A percentile compares a stretch with the other conserved stretches of the same genome.
These are phyloP conservation scores for Cyclura pinguis DNA, from an alignment of 2,797 vertebrate species.

Conservation along the genomic window DNA sequence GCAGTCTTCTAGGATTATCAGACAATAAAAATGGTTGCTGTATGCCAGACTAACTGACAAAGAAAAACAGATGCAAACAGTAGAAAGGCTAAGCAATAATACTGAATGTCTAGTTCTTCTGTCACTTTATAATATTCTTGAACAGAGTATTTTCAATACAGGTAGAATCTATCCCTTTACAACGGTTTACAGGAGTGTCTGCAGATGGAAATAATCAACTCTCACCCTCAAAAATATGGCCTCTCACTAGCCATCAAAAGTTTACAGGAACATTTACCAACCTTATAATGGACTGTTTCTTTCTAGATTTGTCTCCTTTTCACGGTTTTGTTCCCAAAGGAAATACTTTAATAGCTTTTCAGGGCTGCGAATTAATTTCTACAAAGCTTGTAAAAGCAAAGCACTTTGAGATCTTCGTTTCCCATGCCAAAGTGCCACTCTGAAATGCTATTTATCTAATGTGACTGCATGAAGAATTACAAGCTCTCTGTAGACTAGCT, in stretches of 20 bases:
- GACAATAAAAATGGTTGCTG: background rate
- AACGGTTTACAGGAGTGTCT: background rate
- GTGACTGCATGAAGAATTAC: too few species aligned
- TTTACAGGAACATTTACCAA: background rate
- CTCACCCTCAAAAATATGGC: too few species aligned
- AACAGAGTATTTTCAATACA: background rate
- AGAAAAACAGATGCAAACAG: background rate
- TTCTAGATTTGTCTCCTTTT: background rate
- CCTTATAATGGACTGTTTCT: background rate
- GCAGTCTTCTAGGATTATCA: background rate
- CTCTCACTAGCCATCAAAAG: background rate
- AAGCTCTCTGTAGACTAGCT: background rate
- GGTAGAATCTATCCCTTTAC: background rate
- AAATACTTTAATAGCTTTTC: background rate
- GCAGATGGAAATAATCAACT: background rate
- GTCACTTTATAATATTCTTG: background rate
- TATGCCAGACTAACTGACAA: background rate
- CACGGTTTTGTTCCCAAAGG: background rate
- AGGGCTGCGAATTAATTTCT: background rate
- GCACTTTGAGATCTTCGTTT: background rate
- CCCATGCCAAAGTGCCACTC: background rate
- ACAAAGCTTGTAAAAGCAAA: background rate
- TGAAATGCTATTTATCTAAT: slow-evolving; percentile 11
- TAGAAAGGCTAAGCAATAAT: background rate
- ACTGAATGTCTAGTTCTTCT: background rate